phyloP scores from a whole-genome alignment of 2,113 vertebrate genomes.

The Circaetus cinerascens region DNA sequence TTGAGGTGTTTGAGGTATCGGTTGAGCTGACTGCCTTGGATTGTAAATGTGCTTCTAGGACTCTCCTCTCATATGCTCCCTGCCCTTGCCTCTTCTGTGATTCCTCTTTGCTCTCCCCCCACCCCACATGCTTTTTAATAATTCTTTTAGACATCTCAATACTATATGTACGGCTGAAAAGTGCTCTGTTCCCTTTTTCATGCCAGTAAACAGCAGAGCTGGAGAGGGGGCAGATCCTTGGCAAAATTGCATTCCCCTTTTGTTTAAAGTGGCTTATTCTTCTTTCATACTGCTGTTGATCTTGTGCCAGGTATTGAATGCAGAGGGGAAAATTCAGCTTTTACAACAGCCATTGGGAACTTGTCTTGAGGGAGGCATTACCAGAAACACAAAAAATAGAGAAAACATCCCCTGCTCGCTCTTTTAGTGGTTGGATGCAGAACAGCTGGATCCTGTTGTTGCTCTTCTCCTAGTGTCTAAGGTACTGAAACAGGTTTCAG shows the following conservation, averaged over 20 bases:
- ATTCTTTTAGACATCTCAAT: neutral
- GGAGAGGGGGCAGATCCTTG: neutral
- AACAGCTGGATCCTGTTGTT: neutral
- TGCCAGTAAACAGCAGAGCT: neutral
- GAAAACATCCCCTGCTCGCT: neutral
- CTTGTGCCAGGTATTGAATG: neutral
- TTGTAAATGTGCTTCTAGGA: neutral
- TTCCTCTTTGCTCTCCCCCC: neutral
- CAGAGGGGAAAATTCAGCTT: neutral
- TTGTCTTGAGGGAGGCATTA: neutral
- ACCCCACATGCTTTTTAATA: neutral
- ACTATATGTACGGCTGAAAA: neutral
- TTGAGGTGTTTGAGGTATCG: rapidly evolving
- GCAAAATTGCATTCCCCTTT: neutral
- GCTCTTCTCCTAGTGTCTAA: neutral
- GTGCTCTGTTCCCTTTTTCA: neutral
- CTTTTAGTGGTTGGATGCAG: neutral
- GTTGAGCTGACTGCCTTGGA: neutral
- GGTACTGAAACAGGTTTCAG: neutral
- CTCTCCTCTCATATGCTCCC: neutral
- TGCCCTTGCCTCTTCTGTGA: neutral
- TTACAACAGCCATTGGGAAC: neutral
- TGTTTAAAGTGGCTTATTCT: neutral
- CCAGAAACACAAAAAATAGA: neutral
- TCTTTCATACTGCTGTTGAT: neutral